Evolutionary conservation across 2,797 vertebrate species (phyloP), one percentile per base, ranked within the genome.

Genomic region (Selene dorsalis): DNA sequence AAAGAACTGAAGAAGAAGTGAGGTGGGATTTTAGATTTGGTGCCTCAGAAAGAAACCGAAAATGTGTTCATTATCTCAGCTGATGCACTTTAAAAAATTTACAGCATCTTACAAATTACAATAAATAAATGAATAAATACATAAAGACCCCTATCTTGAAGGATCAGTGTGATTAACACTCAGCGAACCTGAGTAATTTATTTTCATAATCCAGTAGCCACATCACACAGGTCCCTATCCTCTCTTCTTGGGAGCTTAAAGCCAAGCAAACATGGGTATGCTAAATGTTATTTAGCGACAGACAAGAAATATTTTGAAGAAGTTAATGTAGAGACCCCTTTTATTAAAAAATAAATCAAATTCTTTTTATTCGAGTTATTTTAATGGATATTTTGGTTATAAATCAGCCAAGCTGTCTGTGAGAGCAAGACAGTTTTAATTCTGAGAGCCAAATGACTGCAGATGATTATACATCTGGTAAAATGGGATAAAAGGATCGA

Each of bases 91-190:
- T 66, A 62, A 52, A 63, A 0, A 30, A 69, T 41, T 20, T 1
- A 7, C 18, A 28, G 61, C 67, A 63, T 80, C 52, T 72, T 8
- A 79, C n/a, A 24, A 62, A 52, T 32, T 30, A 30, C 69, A 87
- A 82, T 79, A 80, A 84, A 85, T 83, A 78, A 78, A 80, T 43
- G 13, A 82, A 81, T 68, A 84, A 84, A 84, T 81, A 86, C 20
- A 82, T 41, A 13, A 64, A 82, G 14, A 22, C 4, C 28, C 32
- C 48, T 35, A 14, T 79, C 32, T 69, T 56, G 12, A 48, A 57
- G 47, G 35, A 60, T 72, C 41, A 38, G 60, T 38, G 63, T 79
- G 57, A 75, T 28, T 59, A 68, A 47, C 0, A 13, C 56, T 71
- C 66, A 58, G 74, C 50, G 12, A 69, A 66, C 61, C 73, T 61